Percentiles rank a stretch among this genome's conserved stretches.
These are phyloP conservation scores for Halocaridina rubra DNA, from an alignment of 2,888 invertebrate genomes.

Conservation along the genomic window DNA sequence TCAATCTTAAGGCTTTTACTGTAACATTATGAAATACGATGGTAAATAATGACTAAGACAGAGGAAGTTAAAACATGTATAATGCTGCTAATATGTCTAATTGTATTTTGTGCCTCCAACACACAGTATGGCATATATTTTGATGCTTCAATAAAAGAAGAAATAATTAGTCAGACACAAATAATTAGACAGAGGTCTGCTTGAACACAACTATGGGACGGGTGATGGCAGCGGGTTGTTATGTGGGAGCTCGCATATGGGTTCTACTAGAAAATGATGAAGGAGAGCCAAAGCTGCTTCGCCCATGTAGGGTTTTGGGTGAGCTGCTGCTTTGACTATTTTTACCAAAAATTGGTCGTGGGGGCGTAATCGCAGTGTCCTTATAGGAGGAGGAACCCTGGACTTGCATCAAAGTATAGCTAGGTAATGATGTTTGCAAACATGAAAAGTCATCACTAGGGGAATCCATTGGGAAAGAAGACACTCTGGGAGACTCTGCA, in stretches of 20 bases:
- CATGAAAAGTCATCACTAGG: background rate
- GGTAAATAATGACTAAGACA: background rate
- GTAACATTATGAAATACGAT: too few relatives aligned
- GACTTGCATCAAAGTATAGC: background rate
- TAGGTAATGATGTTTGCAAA: background rate
- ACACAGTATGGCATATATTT: background rate
- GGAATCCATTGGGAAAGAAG: background rate
- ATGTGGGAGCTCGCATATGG: slow-evolving; percentile 12
- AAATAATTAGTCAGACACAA: too few relatives aligned
- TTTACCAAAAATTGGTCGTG: background rate
- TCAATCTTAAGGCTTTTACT: too few relatives aligned
- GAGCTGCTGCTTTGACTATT: background rate
- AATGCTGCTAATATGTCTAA: background rate
- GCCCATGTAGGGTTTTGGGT: background rate
- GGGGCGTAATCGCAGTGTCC: background rate
- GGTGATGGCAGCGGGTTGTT: slow-evolving; percentile 45
- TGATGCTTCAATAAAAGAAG: too few relatives aligned
- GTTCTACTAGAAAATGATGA: background rate
- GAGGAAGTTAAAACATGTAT: background rate
- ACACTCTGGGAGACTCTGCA: background rate
- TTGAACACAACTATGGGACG: slow-evolving; percentile 40
- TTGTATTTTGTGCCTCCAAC: background rate
- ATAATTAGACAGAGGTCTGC: slow-evolving; percentile 40
- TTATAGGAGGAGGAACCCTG: slow-evolving; percentile 21
- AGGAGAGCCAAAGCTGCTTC: background rate